Evolutionary conservation across 2,113 vertebrate genomes (phyloP).

Genomic region (Paratilapia polleni): DNA sequence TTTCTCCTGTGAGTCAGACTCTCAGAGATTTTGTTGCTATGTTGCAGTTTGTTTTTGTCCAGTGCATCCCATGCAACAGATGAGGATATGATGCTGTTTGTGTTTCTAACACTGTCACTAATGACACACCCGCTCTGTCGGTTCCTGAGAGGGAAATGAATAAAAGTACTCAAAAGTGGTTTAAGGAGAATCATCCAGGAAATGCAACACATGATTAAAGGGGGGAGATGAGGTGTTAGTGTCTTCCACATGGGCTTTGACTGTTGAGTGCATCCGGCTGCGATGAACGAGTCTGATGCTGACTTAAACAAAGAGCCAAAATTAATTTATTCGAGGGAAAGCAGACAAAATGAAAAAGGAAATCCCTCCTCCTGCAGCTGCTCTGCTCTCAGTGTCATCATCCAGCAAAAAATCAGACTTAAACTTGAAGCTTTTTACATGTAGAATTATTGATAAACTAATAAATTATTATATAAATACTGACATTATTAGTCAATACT

Average conservation of each 20-base stretch:
- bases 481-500: not conserved
- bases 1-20: not conserved
- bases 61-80: not conserved
- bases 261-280: not conserved
- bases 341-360: not conserved
- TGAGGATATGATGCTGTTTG: not conserved
- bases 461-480: not conserved
- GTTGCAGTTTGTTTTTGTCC: constrained; percentile 25
- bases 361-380: not conserved
- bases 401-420: not conserved
- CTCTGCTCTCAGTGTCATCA: not conserved
- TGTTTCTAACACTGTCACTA: constrained; percentile 7
- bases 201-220: constrained; percentile 9
- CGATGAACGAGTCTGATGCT: not conserved
- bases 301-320: not conserved
- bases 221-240: constrained; percentile 25
- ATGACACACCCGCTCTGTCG: not conserved
- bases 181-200: not conserved
- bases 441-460: not conserved
- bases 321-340: not conserved
- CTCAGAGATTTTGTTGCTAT: constrained; percentile 27
- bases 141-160: not conserved
- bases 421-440: not conserved
- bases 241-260: not conserved
- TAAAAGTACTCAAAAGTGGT: not conserved